Base-by-base conservation (phyloP, 2,888 invertebrate genomes). In the Hirtodrosophila confusa region DNA sequence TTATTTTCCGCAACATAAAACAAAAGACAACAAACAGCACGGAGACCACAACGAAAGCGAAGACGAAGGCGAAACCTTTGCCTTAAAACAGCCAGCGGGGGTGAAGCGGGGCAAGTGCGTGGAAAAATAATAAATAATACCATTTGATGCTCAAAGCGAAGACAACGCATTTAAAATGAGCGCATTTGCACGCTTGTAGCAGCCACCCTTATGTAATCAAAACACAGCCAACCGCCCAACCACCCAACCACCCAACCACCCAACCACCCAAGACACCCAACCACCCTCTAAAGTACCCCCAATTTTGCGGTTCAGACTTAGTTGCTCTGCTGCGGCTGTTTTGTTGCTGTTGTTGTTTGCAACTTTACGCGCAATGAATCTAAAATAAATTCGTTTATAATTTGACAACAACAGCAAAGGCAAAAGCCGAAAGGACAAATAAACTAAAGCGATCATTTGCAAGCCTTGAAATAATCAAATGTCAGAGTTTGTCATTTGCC, bases 301-400 rank as follows among this genome's bases (percentile, higher is more conserved):
- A 53, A 51, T 47, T 57, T 56, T 62, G 73, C 37, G 75, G 70
- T 60, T 51, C 27, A 40, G 54, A 41, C 71, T 67, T 49, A 51
- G 56, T 69, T 45, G 35, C 43, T 39, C 53, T 69, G 17, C 17
- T 63, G 58, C 58, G 48, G 57, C 36, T 49, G 63, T 48, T 27
- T 41, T 48, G 45, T 44, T 44, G 39, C 24, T 75, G 40, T 69
- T 75, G 80, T 69, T 80, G 79, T 85, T 89, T 78, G 84, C 85
- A 76, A 82, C 83, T 90, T 89, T 88, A 88, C 88, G 89, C 89
- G 80, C 87, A 90, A 90, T 90, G 89, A 89, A 90, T 89, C 87
- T 82, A 86, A 89, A 88, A 89, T 80, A 89, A 90, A 89, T 90
- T 89, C 88, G 82, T 89, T 89, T 89, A 88, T 89, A 89, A 89